A percentile compares a stretch with the other conserved stretches of the same genome.
Conservation (phyloP, 2,113 vertebrate species). For the Montifringilla adamsi region DNA sequence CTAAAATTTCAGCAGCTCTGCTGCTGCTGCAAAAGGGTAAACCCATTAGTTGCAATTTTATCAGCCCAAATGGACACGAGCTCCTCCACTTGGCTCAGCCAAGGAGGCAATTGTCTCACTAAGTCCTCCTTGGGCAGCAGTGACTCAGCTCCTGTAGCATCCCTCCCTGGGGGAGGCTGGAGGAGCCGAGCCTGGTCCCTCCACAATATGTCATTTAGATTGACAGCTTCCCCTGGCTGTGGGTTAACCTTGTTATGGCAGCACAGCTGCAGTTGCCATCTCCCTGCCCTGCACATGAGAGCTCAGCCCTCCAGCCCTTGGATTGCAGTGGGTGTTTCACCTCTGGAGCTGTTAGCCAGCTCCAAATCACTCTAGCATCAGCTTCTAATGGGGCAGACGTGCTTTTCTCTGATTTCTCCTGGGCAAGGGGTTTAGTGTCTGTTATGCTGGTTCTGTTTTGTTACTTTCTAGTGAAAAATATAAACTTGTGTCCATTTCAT, state of each 20-base stretch:
- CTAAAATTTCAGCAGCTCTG: fast-evolving
- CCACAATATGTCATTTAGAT: neutral
- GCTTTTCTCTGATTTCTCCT: neutral
- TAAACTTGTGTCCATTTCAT: neutral
- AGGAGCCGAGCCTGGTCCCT: neutral
- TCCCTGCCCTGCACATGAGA: neutral
- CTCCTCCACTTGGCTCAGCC: neutral
- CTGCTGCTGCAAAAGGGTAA: neutral
- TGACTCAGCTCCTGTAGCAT: neutral
- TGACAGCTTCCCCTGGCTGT: slow-evolving; percentile 8
- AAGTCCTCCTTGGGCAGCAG: neutral
- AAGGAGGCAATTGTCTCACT: neutral
- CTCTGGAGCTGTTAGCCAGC: neutral
- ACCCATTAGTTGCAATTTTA: neutral
- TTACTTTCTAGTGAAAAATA: neutral
- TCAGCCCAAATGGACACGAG: neutral
- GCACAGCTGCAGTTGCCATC: slow-evolving; percentile 41
- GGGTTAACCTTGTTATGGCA: slow-evolving; percentile 46
- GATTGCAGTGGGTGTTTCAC: neutral
- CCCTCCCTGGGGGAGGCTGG: neutral
- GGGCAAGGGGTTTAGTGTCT: fast-evolving
- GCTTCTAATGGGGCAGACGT: neutral
- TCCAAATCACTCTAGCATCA: neutral
- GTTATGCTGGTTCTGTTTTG: neutral
- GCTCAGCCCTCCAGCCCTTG: neutral